phyloP scores from a whole-genome alignment of 2,888 invertebrate genomes.

The Cyrtodaria siliqua region DNA sequence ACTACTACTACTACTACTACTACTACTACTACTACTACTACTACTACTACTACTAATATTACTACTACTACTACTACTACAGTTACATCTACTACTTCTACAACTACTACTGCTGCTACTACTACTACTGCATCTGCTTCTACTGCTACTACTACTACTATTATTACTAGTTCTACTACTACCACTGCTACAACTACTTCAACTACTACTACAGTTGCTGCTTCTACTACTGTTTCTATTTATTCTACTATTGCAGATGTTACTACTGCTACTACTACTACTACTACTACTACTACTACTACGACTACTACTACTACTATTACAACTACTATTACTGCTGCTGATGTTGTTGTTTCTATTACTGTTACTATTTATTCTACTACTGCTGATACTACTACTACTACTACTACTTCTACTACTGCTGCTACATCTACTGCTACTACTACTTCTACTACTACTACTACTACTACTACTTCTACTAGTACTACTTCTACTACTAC shows the following conservation, averaged over 20 bases:
- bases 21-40: too few relatives aligned
- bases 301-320: background rate
- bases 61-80: constrained; percentile 38
- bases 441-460: too few relatives aligned
- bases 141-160: too few relatives aligned
- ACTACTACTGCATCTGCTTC: background rate
- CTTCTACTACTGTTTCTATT: too few relatives aligned
- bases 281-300: background rate
- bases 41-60: constrained; percentile 9
- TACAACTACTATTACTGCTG: constrained; percentile 25
- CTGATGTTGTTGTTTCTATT: constrained; percentile 11
- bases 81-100: constrained; percentile 35
- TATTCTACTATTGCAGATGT: too few relatives aligned
- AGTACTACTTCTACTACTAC: too few relatives aligned
- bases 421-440: background rate
- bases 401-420: background rate
- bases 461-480: too few relatives aligned
- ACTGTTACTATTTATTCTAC: constrained; percentile 27
- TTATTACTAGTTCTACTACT: constrained; percentile 8
- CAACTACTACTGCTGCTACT: constrained; percentile 16
- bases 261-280: background rate
- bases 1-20: too few relatives aligned
- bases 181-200: constrained; percentile 14
- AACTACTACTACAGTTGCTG: too few relatives aligned
- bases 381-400: constrained; percentile 32